These are phyloP conservation scores for Pocillopora verrucosa DNA, from an alignment of 64 coral and sea anemone genomes.

Conservation along the genomic window DNA sequence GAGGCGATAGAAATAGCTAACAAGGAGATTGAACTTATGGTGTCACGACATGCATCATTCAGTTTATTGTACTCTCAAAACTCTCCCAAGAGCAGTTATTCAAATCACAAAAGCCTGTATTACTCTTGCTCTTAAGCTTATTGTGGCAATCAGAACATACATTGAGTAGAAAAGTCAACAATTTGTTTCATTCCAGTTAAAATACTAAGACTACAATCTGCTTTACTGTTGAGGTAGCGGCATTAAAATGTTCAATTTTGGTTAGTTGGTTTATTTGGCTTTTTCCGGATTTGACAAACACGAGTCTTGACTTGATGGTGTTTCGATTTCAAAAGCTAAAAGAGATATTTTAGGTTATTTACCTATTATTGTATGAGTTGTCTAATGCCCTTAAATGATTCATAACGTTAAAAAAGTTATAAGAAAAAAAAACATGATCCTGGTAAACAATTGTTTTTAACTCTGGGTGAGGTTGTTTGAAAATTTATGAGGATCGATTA, in stretches of 20 bases:
- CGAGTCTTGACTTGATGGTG: too few species aligned
- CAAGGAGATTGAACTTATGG: constrained; percentile 17
- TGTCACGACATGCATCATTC: constrained; percentile 58
- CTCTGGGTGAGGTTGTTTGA: neutral
- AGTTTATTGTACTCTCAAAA: neutral
- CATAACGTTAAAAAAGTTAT: neutral
- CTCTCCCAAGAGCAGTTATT: neutral
- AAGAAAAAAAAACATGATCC: neutral
- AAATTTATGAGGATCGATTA: neutral
- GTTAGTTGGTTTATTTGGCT: too few species aligned
- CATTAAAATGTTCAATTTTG: too few species aligned
- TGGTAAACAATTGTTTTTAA: neutral
- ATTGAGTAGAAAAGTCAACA: neutral
- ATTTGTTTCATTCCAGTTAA: neutral
- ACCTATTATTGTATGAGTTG: neutral
- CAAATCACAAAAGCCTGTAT: constrained; percentile 9
- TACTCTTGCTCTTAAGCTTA: neutral
- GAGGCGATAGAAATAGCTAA: neutral
- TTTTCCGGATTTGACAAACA: too few species aligned
- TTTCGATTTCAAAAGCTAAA: too few species aligned
- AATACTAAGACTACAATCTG: too few species aligned
- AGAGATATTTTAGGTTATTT: too few species aligned
- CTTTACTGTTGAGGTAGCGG: too few species aligned
- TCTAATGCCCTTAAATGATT: neutral
- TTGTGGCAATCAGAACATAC: neutral